Base-by-base conservation (phyloP, 2,888 invertebrate species). In the Nymphalis urticae region DNA sequence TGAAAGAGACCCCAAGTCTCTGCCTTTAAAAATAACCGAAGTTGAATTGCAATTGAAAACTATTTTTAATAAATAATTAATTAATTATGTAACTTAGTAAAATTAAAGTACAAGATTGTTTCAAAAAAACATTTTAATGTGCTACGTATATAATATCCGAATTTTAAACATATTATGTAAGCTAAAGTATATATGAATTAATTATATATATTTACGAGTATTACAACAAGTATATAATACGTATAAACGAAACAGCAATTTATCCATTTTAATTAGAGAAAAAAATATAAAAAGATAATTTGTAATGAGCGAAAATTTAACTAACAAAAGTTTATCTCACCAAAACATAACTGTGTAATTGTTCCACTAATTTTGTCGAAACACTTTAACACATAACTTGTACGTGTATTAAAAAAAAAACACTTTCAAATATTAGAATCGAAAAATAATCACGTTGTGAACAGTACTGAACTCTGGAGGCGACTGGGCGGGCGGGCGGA, bases 401-500 rank as follows among this genome's bases (percentile, higher is more conserved):
- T 61, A 10, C 27, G 63, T 48, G 21, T 64, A 64, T 64, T 58
- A 24, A 19, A 68, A 51, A n/a, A 66, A 66, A 50, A 56, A 19
- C 62, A 56, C 56, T 58, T 54, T 21, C 19, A 62, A 61, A 62
- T 62, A 32, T 36, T 32, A 17, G 4, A 51, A 60, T 54, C 54
- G 19, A 63, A 64, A 68, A 68, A 56, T 62, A 59, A 61, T 65
- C 65, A 67, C 66, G 64, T 61, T 85, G 84, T 80, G 79, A 73
- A 73, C 86, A 81, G 85, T 83, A 83, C 88, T 83, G 83, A 81
- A 78, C 75, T 74, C 87, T 80, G 77, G 75, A 79, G 78, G 82
- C 82, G 80, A 92, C 91, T 92, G 91, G 92, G 91, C 90, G 91
- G 92, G 92, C 90, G 90, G 90, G 87, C 83, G 85, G 76, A 80